Percentiles rank a stretch among this genome's conserved stretches.
Evolutionary conservation across 2,888 invertebrate species (phyloP).

Genomic region (Drosophila paucipuncta): DNA sequence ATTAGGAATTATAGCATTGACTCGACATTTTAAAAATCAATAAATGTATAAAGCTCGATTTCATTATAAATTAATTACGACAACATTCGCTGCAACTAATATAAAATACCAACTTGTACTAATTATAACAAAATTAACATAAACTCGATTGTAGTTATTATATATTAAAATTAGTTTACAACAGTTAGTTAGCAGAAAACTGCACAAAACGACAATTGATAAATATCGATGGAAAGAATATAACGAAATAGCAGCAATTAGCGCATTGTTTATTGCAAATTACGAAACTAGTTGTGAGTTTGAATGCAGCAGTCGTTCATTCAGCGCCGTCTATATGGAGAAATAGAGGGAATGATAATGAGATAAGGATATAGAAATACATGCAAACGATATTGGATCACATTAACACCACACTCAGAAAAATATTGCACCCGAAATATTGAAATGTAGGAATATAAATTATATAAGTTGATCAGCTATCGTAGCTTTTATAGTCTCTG

Average conservation of each 20-base stretch:
- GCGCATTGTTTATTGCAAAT: conserved; percentile 37
- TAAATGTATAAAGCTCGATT: conserved; percentile 16
- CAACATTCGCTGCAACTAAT: conserved; percentile 17
- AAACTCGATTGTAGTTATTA: conserved; percentile 17
- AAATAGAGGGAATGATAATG: not conserved
- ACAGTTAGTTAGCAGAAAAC: conserved; percentile 31
- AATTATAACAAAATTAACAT: conserved; percentile 3
- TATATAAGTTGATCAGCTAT: not conserved
- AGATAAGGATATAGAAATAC: not conserved
- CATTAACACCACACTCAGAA: conserved; percentile 18
- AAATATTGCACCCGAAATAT: not conserved
- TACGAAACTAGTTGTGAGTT: conserved; percentile 61
- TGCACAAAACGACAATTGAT: conserved; percentile 27
- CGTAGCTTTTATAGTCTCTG: not conserved
- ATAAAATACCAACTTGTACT: conserved; percentile 44
- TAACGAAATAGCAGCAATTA: conserved; percentile 44
- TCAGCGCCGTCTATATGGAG: conserved; percentile 82
- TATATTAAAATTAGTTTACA: conserved; percentile 56
- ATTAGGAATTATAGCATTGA: conserved; percentile 1
- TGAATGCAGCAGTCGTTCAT: conserved; percentile 68
- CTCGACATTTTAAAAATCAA: conserved; percentile 3
- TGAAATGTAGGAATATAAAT: not conserved
- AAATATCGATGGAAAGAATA: conserved; percentile 39
- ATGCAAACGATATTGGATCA: conserved; percentile 1
- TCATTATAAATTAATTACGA: conserved; percentile 20